A percentile compares a stretch with the other conserved stretches of the same genome.
phyloP scores from a whole-genome alignment of 2,888 invertebrate species.

The Leptura quadrifasciata region DNA sequence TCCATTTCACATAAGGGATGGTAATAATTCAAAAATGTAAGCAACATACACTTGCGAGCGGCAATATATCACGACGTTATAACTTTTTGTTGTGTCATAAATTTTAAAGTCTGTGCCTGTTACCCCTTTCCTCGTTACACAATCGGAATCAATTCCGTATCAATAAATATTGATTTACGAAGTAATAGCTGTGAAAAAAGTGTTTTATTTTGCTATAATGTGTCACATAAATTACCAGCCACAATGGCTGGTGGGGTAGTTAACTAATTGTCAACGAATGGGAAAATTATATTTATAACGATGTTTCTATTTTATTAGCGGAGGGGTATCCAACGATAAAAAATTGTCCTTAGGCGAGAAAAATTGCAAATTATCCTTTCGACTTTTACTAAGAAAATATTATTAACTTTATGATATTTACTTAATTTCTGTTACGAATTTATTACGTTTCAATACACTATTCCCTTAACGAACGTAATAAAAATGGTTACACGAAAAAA shows the following conservation, averaged over 20 bases:
- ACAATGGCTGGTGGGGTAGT: constrained; percentile 46
- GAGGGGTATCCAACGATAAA: too few species aligned
- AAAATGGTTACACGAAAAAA: too few species aligned
- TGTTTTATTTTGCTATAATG: constrained; percentile 71
- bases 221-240: constrained; percentile 67
- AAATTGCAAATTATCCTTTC: too few species aligned
- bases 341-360: too few species aligned
- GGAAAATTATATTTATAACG: constrained; percentile 48
- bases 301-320: background rate
- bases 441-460: too few species aligned
- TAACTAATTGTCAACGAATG: constrained; percentile 42
- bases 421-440: too few species aligned
- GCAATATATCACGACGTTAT: constrained; percentile 63
- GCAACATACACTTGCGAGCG: constrained; percentile 66
- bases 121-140: constrained; percentile 59
- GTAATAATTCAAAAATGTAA: constrained; percentile 64
- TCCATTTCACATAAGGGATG: constrained; percentile 58
- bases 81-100: constrained; percentile 63
- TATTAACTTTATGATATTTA: too few species aligned
- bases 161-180: constrained; percentile 72
- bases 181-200: constrained; percentile 69
- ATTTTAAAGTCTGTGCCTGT: constrained; percentile 67
- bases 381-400: too few species aligned
- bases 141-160: constrained; percentile 68
- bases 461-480: too few species aligned